A percentile compares a stretch with the other conserved stretches of the same genome.
Evolutionary conservation across 2,797 vertebrate species (phyloP).

Genomic region (Enteromius treurensis): DNA sequence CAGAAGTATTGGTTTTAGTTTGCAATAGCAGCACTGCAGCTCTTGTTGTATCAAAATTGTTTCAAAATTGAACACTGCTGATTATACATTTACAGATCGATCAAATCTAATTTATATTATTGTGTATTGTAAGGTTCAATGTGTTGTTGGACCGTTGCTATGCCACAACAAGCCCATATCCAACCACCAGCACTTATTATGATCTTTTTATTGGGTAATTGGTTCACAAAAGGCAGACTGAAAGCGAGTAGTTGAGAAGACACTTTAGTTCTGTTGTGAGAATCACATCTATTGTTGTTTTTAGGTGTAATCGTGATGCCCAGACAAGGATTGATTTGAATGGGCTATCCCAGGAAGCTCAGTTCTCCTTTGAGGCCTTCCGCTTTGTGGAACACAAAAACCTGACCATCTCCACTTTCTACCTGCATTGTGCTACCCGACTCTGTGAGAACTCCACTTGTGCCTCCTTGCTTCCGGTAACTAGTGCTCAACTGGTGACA

Average conservation of each 20-base stretch:
- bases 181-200: conserved; percentile 57
- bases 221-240: not conserved
- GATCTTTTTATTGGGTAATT: conserved; percentile 80
- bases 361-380: conserved; percentile 78
- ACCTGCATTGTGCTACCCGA: conserved; percentile 74
- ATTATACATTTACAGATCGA: not conserved
- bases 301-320: conserved; percentile 72
- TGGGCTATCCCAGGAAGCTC: conserved; percentile 69
- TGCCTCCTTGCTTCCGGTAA: conserved; percentile 67
- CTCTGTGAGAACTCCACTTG: conserved; percentile 73
- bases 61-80: not conserved
- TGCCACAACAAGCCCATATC: conserved; percentile 67
- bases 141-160: conserved; percentile 78
- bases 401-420: conserved; percentile 68
- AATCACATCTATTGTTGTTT: conserved; percentile 43
- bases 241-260: conserved; percentile 4
- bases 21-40: not conserved
- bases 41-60: not conserved
- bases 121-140: conserved; percentile 69
- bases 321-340: conserved; percentile 72
- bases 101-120: not conserved
- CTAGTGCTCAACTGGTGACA: conserved; percentile 24
- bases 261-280: conserved; percentile 72
- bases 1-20: not conserved
- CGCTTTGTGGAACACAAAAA: conserved; percentile 67